Base-by-base conservation (phyloP, 1,140 invertebrate genomes). In the Orussus abietinus region DNA sequence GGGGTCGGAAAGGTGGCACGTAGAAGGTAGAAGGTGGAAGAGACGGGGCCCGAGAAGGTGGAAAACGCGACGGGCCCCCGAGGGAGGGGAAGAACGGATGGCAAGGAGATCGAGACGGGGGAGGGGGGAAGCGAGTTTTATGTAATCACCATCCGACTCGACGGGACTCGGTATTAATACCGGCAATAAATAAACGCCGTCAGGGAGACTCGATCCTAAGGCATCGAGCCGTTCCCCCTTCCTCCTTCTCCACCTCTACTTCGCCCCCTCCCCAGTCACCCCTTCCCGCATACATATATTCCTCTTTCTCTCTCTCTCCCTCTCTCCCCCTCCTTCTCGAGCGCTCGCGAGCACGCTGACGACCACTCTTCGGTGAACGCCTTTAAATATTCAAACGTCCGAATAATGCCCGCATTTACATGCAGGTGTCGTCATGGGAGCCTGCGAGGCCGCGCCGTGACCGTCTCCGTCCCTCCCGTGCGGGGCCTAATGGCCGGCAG, bases 151-250 rank as follows among this genome's bases (percentile, higher is more conserved):
- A 41, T 49, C 44, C 51, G 55, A 48, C 52, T 55, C 50, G 38
- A 48, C 48, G 49, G 46, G 49, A 45, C 49, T 58, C 41, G 53
- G 59, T 60, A 64, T 62, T 62, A 66, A 64, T 66, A 60, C 54
- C 42, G 45, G 53, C 51, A 55, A 62, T 64, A 64, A 64, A 66
- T 59, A 59, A 62, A 52, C 46, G 57, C 49, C 46, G 42, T 49
- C 48, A 53, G 47, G 53, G 50, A 47, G 40, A 30, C 43, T 36
- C 43, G 42, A 49, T 49, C 41, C 33, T 28, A 13, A 38, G 35
- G 35, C 39, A 48, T 43, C 40, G 40, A 44, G 38, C 45, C 46
- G 46, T 44, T 40, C 12, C 22, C 21, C 15, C 34, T 31, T 32
- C 21, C 18, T 38, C 34, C 34, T 18, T 41, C 12, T 15, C 32